Conservation (phyloP, 2,113 vertebrate species). For the Azemiops feae region DNA sequence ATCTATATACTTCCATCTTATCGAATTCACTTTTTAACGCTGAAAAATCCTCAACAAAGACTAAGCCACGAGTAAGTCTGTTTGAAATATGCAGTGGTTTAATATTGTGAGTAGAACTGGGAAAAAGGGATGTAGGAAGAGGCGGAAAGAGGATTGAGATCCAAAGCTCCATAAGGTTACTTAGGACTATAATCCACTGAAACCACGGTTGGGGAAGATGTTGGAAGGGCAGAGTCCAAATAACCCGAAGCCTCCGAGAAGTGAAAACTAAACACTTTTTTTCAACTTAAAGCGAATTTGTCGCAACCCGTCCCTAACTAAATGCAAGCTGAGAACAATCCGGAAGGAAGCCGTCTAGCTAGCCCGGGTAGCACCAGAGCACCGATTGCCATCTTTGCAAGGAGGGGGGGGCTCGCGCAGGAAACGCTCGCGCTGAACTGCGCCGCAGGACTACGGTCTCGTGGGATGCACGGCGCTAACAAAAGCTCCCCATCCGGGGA, state of each 20-base stretch:
- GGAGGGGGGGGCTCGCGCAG: background rate
- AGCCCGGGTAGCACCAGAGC: background rate
- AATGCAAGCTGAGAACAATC: background rate
- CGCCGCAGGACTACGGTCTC: background rate
- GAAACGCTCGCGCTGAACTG: background rate
- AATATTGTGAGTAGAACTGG: background rate
- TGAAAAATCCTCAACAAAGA: background rate
- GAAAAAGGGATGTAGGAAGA: background rate
- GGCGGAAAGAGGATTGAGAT: background rate
- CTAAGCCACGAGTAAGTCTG: background rate
- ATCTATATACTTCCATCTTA: background rate
- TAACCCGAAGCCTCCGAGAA: no score
- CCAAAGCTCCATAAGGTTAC: background rate
- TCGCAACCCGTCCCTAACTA: background rate
- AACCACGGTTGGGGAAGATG: background rate
- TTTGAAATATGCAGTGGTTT: background rate
- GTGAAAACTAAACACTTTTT: background rate
- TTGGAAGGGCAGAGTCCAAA: background rate
- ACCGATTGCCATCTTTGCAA: background rate
- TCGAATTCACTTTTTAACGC: background rate
- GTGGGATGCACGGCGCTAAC: background rate
- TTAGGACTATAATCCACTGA: background rate
- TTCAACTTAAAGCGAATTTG: background rate
- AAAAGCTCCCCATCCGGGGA: constrained; percentile 9
- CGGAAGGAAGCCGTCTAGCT: background rate